Conservation (phyloP, 2,797 vertebrate species). For the Acipenser ruthenus region DNA sequence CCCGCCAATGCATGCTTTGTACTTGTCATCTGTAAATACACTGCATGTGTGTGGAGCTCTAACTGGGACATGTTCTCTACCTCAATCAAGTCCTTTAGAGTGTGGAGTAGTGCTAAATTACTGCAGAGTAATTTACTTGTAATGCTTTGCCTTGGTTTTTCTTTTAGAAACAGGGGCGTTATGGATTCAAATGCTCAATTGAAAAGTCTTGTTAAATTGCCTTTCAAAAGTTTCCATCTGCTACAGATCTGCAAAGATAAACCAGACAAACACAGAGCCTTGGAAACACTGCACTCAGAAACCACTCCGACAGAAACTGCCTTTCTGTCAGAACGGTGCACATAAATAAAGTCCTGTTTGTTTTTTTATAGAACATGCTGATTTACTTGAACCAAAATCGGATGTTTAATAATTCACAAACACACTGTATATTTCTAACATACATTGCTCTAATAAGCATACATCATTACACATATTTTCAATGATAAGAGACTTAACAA, state of each 20-base stretch:
- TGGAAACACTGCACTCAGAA: constrained; percentile 1
- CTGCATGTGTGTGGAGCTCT: neutral
- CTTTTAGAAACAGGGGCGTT: no score
- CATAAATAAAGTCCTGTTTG: constrained; percentile 1
- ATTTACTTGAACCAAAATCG: constrained; percentile 3
- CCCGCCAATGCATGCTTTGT: neutral
- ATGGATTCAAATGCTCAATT: no score
- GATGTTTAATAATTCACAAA: constrained; percentile 8
- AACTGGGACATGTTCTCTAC: neutral
- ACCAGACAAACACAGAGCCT: neutral
- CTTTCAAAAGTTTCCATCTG: neutral
- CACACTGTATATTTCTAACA: constrained; percentile 10
- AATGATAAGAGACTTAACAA: constrained; percentile 10
- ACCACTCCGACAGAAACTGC: constrained; percentile 5
- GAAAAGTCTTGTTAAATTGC: no score
- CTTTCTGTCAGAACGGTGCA: constrained; percentile 2
- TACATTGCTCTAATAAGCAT: constrained; percentile 14
- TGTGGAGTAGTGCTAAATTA: no score
- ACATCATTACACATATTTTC: constrained; percentile 8
- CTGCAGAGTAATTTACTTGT: no score
- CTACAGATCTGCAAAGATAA: neutral
- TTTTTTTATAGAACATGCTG: constrained; percentile 3
- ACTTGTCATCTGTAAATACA: no score
- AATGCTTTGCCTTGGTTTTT: no score
- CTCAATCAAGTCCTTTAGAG: no score